These are phyloP conservation scores for Spilosoma lubricipeda DNA, from an alignment of 2,888 invertebrate genomes.

Conservation along the genomic window DNA sequence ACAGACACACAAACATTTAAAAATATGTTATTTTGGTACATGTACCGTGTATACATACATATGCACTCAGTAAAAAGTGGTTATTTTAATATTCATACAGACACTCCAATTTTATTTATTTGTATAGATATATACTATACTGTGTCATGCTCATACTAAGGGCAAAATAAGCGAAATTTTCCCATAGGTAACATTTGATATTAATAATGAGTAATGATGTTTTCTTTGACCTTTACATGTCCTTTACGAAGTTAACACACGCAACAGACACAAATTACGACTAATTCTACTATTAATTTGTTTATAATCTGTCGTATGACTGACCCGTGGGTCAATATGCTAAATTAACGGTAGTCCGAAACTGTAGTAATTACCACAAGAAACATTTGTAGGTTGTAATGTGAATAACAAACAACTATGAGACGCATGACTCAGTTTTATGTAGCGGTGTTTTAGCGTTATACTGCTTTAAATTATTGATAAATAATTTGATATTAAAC, in stretches of 20 bases:
- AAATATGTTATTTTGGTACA: too few relatives aligned
- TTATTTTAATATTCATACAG: too few relatives aligned
- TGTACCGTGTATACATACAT: too few relatives aligned
- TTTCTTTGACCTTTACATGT: not conserved
- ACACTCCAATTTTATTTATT: too few relatives aligned
- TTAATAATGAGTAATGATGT: not conserved
- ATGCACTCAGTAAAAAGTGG: too few relatives aligned
- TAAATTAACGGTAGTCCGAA: slow-evolving; percentile 6
- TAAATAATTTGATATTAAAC: too few relatives aligned
- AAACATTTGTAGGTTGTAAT: not conserved
- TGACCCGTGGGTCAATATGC: slow-evolving; percentile 6
- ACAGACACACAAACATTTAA: too few relatives aligned
- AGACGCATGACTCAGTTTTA: not conserved
- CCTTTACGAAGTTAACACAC: not conserved
- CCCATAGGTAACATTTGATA: not conserved
- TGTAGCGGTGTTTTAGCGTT: not conserved
- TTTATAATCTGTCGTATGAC: slow-evolving; percentile 7
- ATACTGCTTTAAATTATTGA: not conserved
- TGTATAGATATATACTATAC: too few relatives aligned
- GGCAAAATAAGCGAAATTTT: not conserved
- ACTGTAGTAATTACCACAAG: not conserved
- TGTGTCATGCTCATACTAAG: not conserved
- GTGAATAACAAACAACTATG: not conserved
- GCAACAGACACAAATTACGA: not conserved
- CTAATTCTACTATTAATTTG: not conserved